Conservation (phyloP, 35 echinoderm and acorn worm species). For the Ophioderma brevispina region DNA sequence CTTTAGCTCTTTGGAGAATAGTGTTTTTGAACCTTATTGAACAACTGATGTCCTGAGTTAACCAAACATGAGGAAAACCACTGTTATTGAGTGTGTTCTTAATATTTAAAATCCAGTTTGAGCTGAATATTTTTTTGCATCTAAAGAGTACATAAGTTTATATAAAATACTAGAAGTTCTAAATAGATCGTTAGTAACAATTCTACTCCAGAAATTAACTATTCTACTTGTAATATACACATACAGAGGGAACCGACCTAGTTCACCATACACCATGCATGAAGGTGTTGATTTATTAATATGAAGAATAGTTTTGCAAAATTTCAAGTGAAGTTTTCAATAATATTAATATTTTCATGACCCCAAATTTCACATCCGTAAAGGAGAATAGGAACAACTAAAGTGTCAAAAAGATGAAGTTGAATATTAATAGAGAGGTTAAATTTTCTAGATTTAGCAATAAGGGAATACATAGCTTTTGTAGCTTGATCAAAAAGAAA, state of each 20-base stretch:
- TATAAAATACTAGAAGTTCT: neutral
- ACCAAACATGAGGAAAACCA: neutral
- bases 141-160: too few relatives aligned
- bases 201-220: neutral
- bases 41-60: neutral
- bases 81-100: too few relatives aligned
- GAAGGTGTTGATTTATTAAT: neutral
- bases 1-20: neutral
- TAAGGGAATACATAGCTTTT: too few relatives aligned
- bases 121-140: too few relatives aligned
- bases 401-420: conserved; percentile 15
- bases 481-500: neutral
- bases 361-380: conserved; percentile 18
- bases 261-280: neutral
- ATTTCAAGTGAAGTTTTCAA: too few relatives aligned
- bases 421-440: neutral
- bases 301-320: neutral
- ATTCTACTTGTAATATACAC: neutral
- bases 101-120: too few relatives aligned
- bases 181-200: neutral
- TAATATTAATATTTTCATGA: too few relatives aligned
- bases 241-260: neutral
- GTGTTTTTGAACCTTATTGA: neutral
- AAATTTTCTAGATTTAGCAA: neutral
- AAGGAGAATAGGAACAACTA: conserved; percentile 6